Evolutionary conservation across 2,888 invertebrate genomes (phyloP), one percentile per base, ranked within the genome.

Genomic region (Agrochola lychnidis): DNA sequence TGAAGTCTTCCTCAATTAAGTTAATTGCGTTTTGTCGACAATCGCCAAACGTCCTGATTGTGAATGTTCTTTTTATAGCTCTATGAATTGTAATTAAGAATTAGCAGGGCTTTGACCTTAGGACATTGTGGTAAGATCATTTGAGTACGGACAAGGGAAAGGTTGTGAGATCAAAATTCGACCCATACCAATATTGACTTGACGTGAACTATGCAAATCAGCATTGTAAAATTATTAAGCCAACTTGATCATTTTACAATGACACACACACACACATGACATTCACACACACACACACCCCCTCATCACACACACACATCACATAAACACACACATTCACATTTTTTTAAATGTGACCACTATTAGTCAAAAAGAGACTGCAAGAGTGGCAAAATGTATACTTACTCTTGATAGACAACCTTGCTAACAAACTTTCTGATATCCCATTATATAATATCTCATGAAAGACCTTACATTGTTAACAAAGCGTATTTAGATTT

Each of bases 1-100:
- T 91, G 89, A 92, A 92, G 91, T 91, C 91, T 89, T 89, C 88
- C 87, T 89, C 91, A 93, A 94, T 94, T 94, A 93, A 89, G 89
- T 92, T 93, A 93, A 93, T 94, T 92, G 91, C 88, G 89, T 93
- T 92, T 90, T 83, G 88, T 89, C 88, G 89, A 90, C 83, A 83
- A 81, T 83, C 88, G 76, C 68, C 81, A 76, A 86, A 82, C 84
- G 82, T 85, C 86, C 87, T 90, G 93, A 93, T 92, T 93, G 92
- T 89, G 87, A 91, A 90, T 88, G 90, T 87, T 83, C 89, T 83
- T 88, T 92, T 94, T 93, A 93, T 92, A 74, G 88, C 82, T 87
- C 92, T 91, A 93, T 93, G 93, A 93, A 94, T 93, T 89, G 91
- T 93, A 93, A 93, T 93, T 91, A 91, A 78, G 89, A 88, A 93